Base-by-base conservation (phyloP, 2,113 vertebrate genomes). In the Trematomus loennbergii region DNA sequence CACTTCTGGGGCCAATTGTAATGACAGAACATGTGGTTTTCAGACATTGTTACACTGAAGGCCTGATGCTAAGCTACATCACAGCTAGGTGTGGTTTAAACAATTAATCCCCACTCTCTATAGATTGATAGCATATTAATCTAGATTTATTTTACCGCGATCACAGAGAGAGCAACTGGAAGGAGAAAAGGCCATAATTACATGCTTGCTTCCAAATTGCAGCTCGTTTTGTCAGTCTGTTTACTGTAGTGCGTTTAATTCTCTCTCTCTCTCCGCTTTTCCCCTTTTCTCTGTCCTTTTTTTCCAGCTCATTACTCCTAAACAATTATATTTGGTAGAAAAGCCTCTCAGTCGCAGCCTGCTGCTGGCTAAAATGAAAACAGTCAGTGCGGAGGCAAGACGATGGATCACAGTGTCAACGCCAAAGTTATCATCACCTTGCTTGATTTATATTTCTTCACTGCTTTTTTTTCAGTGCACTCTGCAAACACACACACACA, bases 351-450 rank as follows among this genome's bases (percentile, higher is more conserved):
- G 84, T 88, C 53, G 68, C 84, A 84, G 88, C 59, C 75, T 78
- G 83, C 87, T 89, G 85, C 78, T 89, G 86, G 80, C 88, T 88
- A 75, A 87, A 92, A 88, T 87, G 87, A 89, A 90, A 91, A 86
- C 81, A 89, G 84, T 82, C 82, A 82, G 81, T 61, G 83, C 17
- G 22, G 72, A 88, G 71, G 83, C 73, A 75, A 87, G 84, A 88
- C 85, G 77, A 93, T 90, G 90, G 84, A 91, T 93, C 85, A 77
- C 86, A 50, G 81, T 90, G 89, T 92, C 90, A 90, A 86, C 68
- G 72, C 79, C 93, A 90, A 91, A 91, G 89, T 91, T 93, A 92
- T 91, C 91, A 90, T 92, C 89, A 91, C 87, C 91, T 92, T 93
- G 88, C 74, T 86, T 88, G 89, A 91, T 93, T 93, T 91, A 89